These are phyloP conservation scores for Amphilophus citrinellus DNA, from an alignment of 2,113 vertebrate genomes.

Conservation along the genomic window DNA sequence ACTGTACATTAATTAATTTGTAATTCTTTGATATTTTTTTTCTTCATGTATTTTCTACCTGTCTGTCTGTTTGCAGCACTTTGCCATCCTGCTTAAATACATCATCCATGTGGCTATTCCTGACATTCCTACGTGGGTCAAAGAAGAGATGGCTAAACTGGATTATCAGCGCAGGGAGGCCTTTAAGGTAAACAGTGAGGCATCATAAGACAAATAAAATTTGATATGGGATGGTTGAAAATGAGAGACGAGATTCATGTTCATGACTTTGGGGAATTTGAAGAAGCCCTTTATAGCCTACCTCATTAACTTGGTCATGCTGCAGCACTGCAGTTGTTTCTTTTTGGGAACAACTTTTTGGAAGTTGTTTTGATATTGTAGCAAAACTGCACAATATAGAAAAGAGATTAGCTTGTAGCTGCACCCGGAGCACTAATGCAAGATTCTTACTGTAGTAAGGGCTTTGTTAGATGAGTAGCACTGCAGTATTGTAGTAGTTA, in stretches of 20 bases:
- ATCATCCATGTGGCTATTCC: constrained; percentile 94
- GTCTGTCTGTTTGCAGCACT: constrained; percentile 83
- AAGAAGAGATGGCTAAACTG: constrained; percentile 95
- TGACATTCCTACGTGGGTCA: constrained; percentile 93
- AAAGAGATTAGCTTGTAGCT: neutral
- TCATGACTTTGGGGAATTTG: neutral
- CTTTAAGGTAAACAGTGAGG: constrained; percentile 87
- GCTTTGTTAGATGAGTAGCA: constrained; percentile 15
- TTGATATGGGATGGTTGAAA: neutral
- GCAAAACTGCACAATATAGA: neutral
- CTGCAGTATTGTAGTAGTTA: constrained; percentile 38
- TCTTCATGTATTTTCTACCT: neutral
- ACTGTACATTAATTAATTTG: fast-evolving
- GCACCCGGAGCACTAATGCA: neutral
- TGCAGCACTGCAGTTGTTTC: constrained; percentile 7
- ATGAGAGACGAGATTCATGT: neutral
- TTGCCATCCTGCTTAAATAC: constrained; percentile 93
- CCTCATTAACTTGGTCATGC: neutral
- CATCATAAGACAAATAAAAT: neutral
- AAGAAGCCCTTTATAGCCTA: neutral
- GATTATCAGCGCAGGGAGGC: constrained; percentile 95
- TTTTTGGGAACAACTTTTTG: neutral
- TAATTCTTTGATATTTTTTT: neutral
- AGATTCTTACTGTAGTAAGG: constrained; percentile 5
- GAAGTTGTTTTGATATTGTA: neutral